Evolutionary conservation across 2,797 vertebrate species (phyloP), one percentile per base, ranked within the genome.

Genomic region (Clarias laeviceps): DNA sequence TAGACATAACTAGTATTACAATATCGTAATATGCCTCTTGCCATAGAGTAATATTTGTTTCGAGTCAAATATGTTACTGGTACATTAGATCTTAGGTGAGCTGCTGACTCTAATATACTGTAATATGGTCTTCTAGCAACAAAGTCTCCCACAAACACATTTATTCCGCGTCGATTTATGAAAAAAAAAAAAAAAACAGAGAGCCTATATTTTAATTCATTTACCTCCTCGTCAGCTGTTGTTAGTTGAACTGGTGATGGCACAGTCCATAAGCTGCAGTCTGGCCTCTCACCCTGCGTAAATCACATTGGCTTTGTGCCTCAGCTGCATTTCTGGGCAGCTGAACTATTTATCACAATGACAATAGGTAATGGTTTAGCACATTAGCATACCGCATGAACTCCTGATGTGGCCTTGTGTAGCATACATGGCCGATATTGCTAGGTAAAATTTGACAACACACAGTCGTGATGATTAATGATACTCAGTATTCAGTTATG

Each of bases 301-400:
- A 65, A 65, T 80, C 57, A 50, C 61, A 27, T 11, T 80, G 76
- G 76, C 57, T 79, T 61, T 37, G 32, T 65, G 78, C 61, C 37
- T 3, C 78, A 80, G 61, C 37, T 80, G 45, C 37, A 80, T 64
- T 37, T 27, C 78, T 20, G 78, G 15, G 59, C 24, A 45, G 18
- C 59, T 77, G 81, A 86, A 83, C 82, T 84, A 82, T 78, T 86
- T 79, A 86, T 86, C 84, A 88, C 6, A 83, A 22, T 69, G 77
- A 82, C 84, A 78, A 69, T 78, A 83, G 70, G 64, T 84, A 82
- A 86, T 86, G 14, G 54, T 69, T 69, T 82, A 80, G 84, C 73
- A 27, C 64, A 34, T 61, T 69, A 78, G 24, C 70, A 76, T 77
- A 54, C 20, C 62, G 2, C 61, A 22, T 54, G 59, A 50, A 20